phyloP scores from a whole-genome alignment of 2,888 invertebrate genomes.

The Abscondita cerata region DNA sequence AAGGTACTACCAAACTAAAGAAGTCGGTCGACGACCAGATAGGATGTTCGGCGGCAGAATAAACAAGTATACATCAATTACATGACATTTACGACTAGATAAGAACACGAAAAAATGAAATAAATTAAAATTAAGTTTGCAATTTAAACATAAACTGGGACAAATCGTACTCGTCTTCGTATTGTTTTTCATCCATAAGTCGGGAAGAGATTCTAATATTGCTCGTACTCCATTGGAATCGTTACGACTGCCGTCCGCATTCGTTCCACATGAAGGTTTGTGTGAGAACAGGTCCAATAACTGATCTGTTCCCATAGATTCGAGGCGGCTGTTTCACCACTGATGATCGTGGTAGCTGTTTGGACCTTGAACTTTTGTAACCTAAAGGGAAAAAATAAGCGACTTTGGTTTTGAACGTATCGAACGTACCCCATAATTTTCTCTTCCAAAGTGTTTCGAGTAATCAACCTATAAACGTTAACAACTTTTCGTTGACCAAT shows the following conservation, averaged over 20 bases:
- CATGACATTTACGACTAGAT: conserved; percentile 1
- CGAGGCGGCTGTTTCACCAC: conserved; percentile 92
- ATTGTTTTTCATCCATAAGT: conserved; percentile 94
- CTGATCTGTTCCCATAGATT: conserved; percentile 96
- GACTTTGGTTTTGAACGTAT: no score
- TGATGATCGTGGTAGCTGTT: conserved; percentile 96
- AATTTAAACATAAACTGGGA: conserved; percentile 81
- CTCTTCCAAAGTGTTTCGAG: conserved; percentile 94
- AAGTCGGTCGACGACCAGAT: no score
- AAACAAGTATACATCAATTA: no score
- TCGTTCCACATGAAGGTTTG: conserved; percentile 41
- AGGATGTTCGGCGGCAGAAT: no score
- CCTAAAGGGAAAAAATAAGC: conserved; percentile 60
- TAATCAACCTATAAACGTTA: conserved; percentile 96
- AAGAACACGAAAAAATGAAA: not conserved
- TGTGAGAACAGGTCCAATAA: conserved; percentile 85
- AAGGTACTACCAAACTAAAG: not conserved
- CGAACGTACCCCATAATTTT: conserved; percentile 90
- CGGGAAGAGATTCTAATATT: conserved; percentile 84
- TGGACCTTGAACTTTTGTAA: conserved; percentile 97
- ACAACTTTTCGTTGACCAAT: conserved; percentile 99
- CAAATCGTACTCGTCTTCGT: conserved; percentile 94
- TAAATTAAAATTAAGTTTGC: conserved; percentile 38
- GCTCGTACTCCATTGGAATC: conserved; percentile 62
- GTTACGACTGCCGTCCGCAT: conserved; percentile 26